Conservation (phyloP, 2,113 vertebrate species). For the Poecile atricapillus region DNA sequence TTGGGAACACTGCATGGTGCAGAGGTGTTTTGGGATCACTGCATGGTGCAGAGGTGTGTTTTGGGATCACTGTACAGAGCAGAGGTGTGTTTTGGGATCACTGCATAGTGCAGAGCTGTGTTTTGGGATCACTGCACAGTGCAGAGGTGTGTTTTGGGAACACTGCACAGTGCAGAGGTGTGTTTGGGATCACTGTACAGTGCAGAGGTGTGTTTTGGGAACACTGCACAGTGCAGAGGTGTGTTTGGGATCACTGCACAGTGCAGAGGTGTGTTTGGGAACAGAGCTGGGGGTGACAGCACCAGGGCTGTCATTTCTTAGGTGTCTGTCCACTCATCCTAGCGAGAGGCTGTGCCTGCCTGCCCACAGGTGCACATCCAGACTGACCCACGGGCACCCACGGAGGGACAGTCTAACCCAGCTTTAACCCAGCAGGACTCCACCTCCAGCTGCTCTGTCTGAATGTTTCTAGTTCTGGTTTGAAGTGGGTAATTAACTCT, state of each 20-base stretch:
- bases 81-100: too few species aligned
- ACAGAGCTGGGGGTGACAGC: neutral
- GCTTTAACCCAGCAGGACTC: neutral
- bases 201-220: neutral
- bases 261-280: neutral
- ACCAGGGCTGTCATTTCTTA: neutral
- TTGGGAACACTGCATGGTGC: too few species aligned
- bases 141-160: too few species aligned
- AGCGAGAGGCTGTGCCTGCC: neutral
- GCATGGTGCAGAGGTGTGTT: neutral
- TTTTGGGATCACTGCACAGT: neutral
- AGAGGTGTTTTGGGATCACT: neutral
- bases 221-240: too few species aligned
- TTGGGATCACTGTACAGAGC: too few species aligned
- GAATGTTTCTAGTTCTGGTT: neutral
- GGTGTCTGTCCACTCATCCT: accelerated
- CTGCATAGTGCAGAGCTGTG: neutral
- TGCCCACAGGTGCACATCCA: neutral
- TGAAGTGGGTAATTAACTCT: neutral
- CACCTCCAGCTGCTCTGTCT: neutral
- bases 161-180: too few species aligned
- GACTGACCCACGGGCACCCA: neutral
- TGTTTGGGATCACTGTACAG: neutral
- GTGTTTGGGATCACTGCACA: too few species aligned
- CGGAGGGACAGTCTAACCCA: neutral